Evolutionary conservation across 92 coral and sea anemone genomes (phyloP).

Genomic region (Palythoa grandiflora): DNA sequence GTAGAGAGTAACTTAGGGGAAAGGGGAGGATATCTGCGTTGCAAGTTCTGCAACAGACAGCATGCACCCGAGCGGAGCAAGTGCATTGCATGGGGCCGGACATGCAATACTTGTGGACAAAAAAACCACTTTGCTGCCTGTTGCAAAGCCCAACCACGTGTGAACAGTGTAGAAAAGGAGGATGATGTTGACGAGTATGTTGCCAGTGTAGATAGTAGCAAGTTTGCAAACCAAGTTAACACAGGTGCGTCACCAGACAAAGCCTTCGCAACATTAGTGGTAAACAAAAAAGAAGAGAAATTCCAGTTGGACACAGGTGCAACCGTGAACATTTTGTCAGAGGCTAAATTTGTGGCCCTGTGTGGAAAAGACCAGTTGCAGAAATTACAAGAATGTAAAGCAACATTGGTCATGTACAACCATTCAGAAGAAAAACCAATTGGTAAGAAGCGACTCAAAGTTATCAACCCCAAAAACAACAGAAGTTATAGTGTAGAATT

Average conservation of each 20-base stretch:
- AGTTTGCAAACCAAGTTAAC: neutral
- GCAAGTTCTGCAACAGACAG: no score
- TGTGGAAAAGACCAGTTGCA: neutral
- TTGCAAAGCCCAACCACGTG: neutral
- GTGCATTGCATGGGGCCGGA: neutral
- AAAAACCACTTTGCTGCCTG: neutral
- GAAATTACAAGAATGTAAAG: no score
- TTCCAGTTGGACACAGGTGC: conserved; percentile 1
- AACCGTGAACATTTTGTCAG: neutral
- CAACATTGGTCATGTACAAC: conserved; percentile 52
- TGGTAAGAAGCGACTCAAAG: conserved; percentile 47
- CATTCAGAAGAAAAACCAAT: conserved; percentile 59
- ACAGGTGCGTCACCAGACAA: neutral
- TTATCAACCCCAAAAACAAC: conserved; percentile 42
- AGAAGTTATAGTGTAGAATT: conserved; percentile 47
- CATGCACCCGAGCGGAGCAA: no score
- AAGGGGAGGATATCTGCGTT: conserved; percentile 8
- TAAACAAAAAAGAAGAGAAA: conserved; percentile 26
- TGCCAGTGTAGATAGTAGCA: neutral
- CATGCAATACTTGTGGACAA: conserved; percentile 47
- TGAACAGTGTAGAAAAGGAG: no score
- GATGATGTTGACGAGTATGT: conserved; percentile 2
- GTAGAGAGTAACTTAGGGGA: no score
- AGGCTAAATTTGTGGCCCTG: no score
- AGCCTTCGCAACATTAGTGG: conserved; percentile 3